Percentiles rank a stretch among this genome's conserved stretches.
Conservation (phyloP, 2,797 vertebrate genomes). For the Sebastes kiyomatsui region DNA sequence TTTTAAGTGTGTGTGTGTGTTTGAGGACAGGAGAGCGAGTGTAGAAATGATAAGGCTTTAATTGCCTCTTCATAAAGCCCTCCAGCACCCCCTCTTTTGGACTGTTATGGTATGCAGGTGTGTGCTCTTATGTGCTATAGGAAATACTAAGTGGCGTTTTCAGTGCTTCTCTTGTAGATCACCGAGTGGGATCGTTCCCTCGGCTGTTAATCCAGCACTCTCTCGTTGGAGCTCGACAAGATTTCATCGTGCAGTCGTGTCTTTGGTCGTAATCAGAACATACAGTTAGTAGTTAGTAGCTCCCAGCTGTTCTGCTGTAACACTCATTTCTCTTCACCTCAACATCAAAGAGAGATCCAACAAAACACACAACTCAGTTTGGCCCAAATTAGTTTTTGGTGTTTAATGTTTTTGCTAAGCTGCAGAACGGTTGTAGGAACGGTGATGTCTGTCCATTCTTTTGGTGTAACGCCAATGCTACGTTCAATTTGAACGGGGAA, state of each 20-base stretch:
- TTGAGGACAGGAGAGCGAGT: conserved; percentile 58
- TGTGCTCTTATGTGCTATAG: conserved; percentile 48
- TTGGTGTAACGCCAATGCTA: not conserved
- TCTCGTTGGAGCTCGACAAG: not conserved
- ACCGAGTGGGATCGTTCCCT: conserved; percentile 27
- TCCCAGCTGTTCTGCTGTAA: not conserved
- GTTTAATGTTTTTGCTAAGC: not conserved
- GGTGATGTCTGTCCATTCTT: not conserved
- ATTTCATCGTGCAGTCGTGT: not conserved
- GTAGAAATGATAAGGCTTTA: conserved; percentile 76
- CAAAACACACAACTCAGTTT: not conserved
- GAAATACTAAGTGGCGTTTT: conserved; percentile 59
- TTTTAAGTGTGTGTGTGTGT: conserved; percentile 23
- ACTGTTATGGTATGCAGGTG: conserved; percentile 69
- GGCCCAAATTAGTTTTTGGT: not conserved
- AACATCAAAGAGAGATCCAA: not conserved
- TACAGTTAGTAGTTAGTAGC: not conserved
- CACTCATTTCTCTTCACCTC: not conserved
- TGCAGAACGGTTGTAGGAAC: not conserved
- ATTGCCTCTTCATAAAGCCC: conserved; percentile 72
- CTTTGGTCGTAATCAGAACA: not conserved
- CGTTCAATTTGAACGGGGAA: no score
- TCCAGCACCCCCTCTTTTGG: conserved; percentile 38
- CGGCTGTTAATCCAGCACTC: conserved; percentile 11
- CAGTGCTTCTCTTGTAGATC: conserved; percentile 28